Conservation (phyloP, 2,797 vertebrate genomes). For the Megalops cyprinoides region DNA sequence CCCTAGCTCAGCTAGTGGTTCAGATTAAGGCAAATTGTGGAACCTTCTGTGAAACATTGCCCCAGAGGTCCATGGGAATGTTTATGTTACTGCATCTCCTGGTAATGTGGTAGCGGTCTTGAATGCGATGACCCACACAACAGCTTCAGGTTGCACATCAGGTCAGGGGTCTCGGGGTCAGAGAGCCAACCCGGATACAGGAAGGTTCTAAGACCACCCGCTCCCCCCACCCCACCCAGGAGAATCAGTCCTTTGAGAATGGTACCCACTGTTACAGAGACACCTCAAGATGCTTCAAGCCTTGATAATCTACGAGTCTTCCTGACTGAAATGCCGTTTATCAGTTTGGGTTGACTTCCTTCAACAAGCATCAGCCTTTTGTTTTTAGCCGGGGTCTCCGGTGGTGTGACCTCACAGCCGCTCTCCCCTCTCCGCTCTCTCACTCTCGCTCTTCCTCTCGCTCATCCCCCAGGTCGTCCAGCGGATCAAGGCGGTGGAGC, state of each 20-base stretch:
- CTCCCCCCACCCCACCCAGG: background rate
- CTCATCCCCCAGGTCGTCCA: slow-evolving; percentile 85
- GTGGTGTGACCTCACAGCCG: too few relatives aligned
- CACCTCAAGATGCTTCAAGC: background rate
- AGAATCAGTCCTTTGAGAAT: too few relatives aligned
- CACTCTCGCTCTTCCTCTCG: background rate
- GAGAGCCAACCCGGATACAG: background rate
- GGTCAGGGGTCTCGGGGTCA: background rate
- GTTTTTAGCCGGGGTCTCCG: background rate
- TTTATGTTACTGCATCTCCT: background rate
- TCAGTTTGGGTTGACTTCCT: background rate
- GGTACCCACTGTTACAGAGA: too few relatives aligned
- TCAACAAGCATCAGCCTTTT: background rate
- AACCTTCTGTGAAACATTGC: background rate
- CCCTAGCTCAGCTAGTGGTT: background rate
- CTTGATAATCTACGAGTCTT: background rate
- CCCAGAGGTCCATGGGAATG: slow-evolving; percentile 1
- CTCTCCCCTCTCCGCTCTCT: background rate
- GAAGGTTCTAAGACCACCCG: background rate
- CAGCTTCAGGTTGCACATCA: background rate
- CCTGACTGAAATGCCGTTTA: background rate
- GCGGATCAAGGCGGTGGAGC: slow-evolving; percentile 88
- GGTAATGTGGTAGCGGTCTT: background rate
- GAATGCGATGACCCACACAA: background rate
- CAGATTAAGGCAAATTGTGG: slow-evolving; percentile 13